Evolutionary conservation across 2,888 invertebrate genomes (phyloP), one percentile per base, ranked within the genome.

Genomic region (Cantharis rustica): DNA sequence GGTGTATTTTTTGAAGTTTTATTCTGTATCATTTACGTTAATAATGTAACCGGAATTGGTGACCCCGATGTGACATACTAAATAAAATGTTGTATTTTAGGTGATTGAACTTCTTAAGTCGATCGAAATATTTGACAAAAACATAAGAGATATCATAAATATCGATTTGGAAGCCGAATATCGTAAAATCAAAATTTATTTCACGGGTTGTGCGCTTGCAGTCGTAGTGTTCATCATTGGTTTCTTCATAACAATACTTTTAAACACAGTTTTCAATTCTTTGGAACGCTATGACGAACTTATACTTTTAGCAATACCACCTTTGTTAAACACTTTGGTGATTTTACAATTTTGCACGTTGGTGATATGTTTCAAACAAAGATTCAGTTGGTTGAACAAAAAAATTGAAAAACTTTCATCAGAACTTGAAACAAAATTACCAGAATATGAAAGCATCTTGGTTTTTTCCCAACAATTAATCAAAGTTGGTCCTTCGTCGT

Each of bases 321-420:
- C 64, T 66, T 66, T n/a, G 9, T 11, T 74, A 4, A 74, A 69
- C 20, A 69, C 47, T 9, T 71, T 66, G 11, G 15, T 71, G 9
- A 70, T 70, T 16, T 68, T 75, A 15, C 75, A 75, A 15, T 75
- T 75, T 62, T 75, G 75, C 31, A 15, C 71, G 15, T 26, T 75
- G 15, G 47, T 68, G n/a, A 61, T 75, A 16, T 63, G 70, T 13
- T 68, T 68, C 16, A 75, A 71, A 15, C 75, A 71, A 47, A 61
- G 75, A 61, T 71, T 75, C 13, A 13, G 16, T 16, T 75, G 75
- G 75, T 16, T 75, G 15, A 75, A 75, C 17, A 61, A 61, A 16
- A 73, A 61, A 27, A 23, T 73, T 26, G 13, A 26, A n/a, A 15
- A 2, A 20, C 13, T 16, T 0, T 69, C 26, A 2, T 31, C 13